Evolutionary conservation across 2,797 vertebrate genomes (phyloP), one percentile per base, ranked within the genome.

Genomic region (Pempheris klunzingeri): DNA sequence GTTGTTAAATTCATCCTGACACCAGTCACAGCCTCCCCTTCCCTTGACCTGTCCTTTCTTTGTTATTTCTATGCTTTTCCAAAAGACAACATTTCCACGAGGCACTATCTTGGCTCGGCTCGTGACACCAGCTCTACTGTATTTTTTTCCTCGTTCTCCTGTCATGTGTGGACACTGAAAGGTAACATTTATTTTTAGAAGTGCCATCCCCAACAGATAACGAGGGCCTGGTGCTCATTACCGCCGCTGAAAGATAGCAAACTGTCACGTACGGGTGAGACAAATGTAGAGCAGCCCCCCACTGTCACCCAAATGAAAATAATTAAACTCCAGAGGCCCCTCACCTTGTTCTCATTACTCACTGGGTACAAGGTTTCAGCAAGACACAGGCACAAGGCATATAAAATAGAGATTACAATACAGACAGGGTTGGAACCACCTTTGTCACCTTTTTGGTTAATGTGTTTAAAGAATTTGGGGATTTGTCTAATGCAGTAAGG

Each of bases 261-360:
- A 89, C 90, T 93, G 92, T 93, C 94, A 93, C 70, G 62, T 80
- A 84, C 43, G 84, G 89, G 79, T 78, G 81, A 92, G 87, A 93
- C 85, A 92, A 93, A 93, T 93, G 88, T 87, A 82, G 85, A 90
- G 87, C 87, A 82, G 79, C 83, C 87, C 87, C 89, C 90, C 76
- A 84, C 90, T 76, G 87, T 87, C 87, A 80, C 78, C 88, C 88
- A 93, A 93, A 93, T 93, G 91, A 94, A 94, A 95, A 94, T 94
- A 95, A 94, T 95, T 94, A 93, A 91, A 92, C 90, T 94, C 88
- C 73, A 88, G 90, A 89, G 88, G 87, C 91, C 83, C 85, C 85
- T 93, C 86, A 94, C 91, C 91, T 85, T 80, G 61, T 87, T 89
- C 91, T 94, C 91, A 93, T 94, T 95, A 94, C 84, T 92, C 87